Conservation (phyloP, 2,888 invertebrate genomes). For the Phalera bucephala region DNA sequence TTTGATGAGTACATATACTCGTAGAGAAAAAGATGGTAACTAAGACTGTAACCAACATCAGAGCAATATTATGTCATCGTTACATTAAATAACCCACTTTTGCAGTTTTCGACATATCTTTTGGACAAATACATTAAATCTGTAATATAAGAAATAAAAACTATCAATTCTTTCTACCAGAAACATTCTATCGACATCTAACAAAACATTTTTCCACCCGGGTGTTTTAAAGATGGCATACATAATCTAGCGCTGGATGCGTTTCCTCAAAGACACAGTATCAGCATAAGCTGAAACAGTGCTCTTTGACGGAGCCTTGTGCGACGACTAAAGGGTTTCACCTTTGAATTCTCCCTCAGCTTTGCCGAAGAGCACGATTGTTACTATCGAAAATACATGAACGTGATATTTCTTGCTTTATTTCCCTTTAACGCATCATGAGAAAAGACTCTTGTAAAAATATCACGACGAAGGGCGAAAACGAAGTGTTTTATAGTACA, state of each 20-base stretch:
- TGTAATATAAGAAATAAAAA: no score
- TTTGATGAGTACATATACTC: no score
- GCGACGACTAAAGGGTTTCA: constrained; percentile 50
- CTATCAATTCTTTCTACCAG: no score
- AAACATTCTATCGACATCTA: constrained; percentile 18
- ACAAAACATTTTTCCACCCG: constrained; percentile 43
- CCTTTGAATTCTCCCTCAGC: constrained; percentile 51
- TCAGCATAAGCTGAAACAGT: constrained; percentile 57
- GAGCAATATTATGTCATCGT: no score
- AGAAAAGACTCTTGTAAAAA: constrained; percentile 33
- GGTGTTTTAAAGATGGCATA: constrained; percentile 50
- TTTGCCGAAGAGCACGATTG: constrained; percentile 40
- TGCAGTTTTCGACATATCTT: no score
- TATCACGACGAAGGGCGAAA: no score
- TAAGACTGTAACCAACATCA: no score
- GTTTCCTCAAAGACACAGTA: constrained; percentile 59
- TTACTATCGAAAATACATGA: constrained; percentile 47
- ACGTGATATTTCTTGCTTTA: constrained; percentile 34
- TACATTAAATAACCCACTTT: no score
- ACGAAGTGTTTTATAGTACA: no score
- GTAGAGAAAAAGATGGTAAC: no score
- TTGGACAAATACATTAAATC: no score
- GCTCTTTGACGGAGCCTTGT: constrained; percentile 54
- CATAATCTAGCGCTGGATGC: constrained; percentile 50
- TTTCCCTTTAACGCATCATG: constrained; percentile 18